A percentile compares a stretch with the other conserved stretches of the same genome.
Evolutionary conservation across 2,797 vertebrate species (phyloP).

Genomic region (Ataeniobius toweri): DNA sequence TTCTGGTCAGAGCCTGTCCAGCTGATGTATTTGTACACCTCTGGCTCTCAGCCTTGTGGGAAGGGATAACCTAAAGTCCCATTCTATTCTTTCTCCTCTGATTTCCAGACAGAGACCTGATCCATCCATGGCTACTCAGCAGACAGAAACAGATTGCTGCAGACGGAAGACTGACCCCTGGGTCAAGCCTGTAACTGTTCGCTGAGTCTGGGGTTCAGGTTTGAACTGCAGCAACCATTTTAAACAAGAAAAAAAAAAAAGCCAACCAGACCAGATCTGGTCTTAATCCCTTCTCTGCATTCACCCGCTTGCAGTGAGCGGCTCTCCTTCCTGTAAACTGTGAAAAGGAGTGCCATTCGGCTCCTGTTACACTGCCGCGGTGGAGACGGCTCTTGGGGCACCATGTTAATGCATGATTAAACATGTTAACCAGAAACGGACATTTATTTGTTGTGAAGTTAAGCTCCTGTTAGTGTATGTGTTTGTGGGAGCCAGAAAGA

Average conservation of each 20-base stretch:
- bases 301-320: slow-evolving; percentile 15
- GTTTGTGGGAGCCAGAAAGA: slow-evolving; percentile 61
- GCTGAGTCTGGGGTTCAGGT: slow-evolving; percentile 56
- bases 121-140: slow-evolving; percentile 21
- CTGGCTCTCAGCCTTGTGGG: neutral
- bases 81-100: slow-evolving; percentile 15
- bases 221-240: slow-evolving; percentile 38
- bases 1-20: neutral
- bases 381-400: slow-evolving; percentile 61
- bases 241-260: slow-evolving; percentile 9
- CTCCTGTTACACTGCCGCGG: slow-evolving; percentile 66
- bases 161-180: slow-evolving; percentile 39
- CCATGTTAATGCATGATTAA: slow-evolving; percentile 82
- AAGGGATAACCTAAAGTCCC: neutral
- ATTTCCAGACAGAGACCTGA: slow-evolving; percentile 18
- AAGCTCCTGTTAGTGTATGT: slow-evolving; percentile 63
- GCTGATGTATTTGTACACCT: neutral
- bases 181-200: slow-evolving; percentile 36
- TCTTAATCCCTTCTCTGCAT: slow-evolving; percentile 30
- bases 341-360: slow-evolving; percentile 59
- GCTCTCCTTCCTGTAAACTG: slow-evolving; percentile 47
- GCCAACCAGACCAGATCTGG: slow-evolving; percentile 31
- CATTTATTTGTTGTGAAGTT: slow-evolving; percentile 44
- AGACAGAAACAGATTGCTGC: slow-evolving; percentile 52
- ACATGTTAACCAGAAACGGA: slow-evolving; percentile 62